These are phyloP conservation scores for Eriocheir sinensis DNA, from an alignment of 1,140 invertebrate species.

Conservation along the genomic window DNA sequence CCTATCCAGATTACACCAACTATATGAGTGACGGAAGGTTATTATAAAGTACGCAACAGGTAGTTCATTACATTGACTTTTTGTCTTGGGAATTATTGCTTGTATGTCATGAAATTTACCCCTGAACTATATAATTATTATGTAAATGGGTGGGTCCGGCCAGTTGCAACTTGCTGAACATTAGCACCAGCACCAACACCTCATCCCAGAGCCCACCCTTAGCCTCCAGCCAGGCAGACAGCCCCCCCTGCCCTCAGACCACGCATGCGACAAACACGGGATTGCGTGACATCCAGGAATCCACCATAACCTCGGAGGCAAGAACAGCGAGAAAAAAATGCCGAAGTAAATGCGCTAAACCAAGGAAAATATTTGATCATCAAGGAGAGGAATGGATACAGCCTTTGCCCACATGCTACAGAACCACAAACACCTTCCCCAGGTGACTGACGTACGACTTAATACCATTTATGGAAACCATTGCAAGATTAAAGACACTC, in stretches of 20 bases:
- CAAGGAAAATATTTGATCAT: background rate
- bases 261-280: no score
- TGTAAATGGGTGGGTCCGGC: background rate
- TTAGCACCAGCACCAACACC: background rate
- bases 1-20: constrained; percentile 33
- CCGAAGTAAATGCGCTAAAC: constrained; percentile 25
- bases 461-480: no score
- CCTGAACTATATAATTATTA: background rate
- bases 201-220: background rate
- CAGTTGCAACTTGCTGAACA: background rate
- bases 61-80: background rate
- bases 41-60: background rate
- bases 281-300: background rate
- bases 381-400: constrained; percentile 53
- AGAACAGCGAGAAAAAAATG: background rate
- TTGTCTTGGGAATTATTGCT: background rate
- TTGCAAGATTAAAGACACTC: no score
- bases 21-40: background rate
- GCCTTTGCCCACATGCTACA: background rate
- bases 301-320: background rate
- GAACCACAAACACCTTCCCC: background rate
- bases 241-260: background rate
- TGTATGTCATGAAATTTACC: background rate
- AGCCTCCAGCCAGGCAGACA: background rate
- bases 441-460: background rate